These are phyloP conservation scores for Haliaeetus leucogaster DNA, from an alignment of 2,113 vertebrate species.

Conservation along the genomic window DNA sequence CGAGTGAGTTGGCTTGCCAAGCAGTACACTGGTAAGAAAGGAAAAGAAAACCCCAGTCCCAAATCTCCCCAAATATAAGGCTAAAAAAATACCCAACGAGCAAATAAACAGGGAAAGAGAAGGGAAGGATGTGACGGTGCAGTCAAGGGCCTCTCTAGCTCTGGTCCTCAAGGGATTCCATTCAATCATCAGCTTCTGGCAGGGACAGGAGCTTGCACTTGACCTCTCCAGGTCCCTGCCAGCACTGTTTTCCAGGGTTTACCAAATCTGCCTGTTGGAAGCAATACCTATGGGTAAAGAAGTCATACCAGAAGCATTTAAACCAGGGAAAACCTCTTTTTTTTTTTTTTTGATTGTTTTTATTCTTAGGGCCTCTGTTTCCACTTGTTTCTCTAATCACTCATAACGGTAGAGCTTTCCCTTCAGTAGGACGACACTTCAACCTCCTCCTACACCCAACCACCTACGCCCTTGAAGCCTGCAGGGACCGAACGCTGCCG, in stretches of 20 bases:
- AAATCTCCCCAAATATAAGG: not conserved
- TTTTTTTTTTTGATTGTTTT: not conserved
- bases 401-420: not conserved
- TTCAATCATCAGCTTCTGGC: not conserved
- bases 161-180: not conserved
- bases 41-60: not conserved
- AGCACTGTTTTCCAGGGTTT: not conserved
- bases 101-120: not conserved
- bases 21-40: not conserved
- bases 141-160: not conserved
- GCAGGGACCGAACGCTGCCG: accelerated
- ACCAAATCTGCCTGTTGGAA: not conserved
- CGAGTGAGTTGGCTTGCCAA: not conserved
- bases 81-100: not conserved
- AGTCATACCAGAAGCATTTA: not conserved
- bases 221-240: not conserved
- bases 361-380: not conserved
- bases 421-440: not conserved
- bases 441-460: not conserved
- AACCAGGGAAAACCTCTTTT: not conserved
- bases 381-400: not conserved
- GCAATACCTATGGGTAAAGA: not conserved
- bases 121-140: accelerated
- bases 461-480: not conserved
- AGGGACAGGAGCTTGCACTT: not conserved